These are phyloP conservation scores for Bombus waltoni DNA, from an alignment of 1,140 invertebrate genomes.

Conservation along the genomic window DNA sequence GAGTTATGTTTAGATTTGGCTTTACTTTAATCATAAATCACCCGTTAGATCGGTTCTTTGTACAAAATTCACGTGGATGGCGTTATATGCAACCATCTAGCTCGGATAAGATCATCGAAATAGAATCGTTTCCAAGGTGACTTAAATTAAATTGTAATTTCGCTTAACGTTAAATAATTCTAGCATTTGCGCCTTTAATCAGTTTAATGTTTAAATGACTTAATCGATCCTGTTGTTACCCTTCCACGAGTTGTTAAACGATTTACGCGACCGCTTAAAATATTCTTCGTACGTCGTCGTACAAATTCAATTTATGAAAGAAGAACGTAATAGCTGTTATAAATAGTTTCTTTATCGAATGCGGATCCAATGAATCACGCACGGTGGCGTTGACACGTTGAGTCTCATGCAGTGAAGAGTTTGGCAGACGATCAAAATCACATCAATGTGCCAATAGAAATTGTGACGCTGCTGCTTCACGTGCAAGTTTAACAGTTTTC, in stretches of 20 bases:
- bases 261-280: background rate
- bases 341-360: constrained; percentile 1
- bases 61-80: background rate
- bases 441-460: constrained; percentile 31
- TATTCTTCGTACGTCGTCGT: background rate
- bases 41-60: background rate
- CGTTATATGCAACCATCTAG: background rate
- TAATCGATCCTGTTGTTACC: constrained; percentile 19
- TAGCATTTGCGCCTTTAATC: background rate
- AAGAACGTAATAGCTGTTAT: background rate
- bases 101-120: constrained; percentile 22
- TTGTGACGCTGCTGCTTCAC: background rate
- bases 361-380: constrained; percentile 5
- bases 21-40: constrained; percentile 41
- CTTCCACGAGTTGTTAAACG: background rate
- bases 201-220: background rate
- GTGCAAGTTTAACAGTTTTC: constrained; percentile 4
- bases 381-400: constrained; percentile 20
- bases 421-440: constrained; percentile 61
- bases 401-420: constrained; percentile 13
- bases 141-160: constrained; percentile 1
- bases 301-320: background rate
- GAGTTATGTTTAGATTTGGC: constrained; percentile 46
- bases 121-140: constrained; percentile 27
- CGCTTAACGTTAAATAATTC: constrained; percentile 25